Evolutionary conservation across 2,888 invertebrate species (phyloP).

Genomic region (Lasioglossum pauxillum): DNA sequence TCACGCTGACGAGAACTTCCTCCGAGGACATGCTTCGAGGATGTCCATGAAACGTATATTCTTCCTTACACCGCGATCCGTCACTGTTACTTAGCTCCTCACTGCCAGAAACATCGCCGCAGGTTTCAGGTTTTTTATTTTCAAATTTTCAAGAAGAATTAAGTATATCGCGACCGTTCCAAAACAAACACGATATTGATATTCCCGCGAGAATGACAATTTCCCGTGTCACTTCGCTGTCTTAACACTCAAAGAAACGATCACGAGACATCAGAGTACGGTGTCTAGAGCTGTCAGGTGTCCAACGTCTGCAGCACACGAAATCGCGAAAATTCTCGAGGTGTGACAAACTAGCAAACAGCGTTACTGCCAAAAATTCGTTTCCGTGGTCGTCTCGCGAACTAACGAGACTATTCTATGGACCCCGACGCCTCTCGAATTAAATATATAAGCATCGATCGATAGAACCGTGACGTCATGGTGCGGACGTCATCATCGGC

Average conservation of each 20-base stretch:
- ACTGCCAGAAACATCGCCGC: neutral
- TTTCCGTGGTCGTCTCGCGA: neutral
- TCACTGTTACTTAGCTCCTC: neutral
- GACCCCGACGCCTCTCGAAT: neutral
- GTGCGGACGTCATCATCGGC: constrained; percentile 1
- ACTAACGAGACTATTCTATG: neutral
- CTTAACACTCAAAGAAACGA: neutral
- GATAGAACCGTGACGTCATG: constrained; percentile 13
- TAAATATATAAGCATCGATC: constrained; percentile 33
- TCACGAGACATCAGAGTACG: neutral
- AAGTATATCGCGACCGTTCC: neutral
- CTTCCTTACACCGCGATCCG: neutral
- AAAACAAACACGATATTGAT: neutral
- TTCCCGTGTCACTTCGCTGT: neutral
- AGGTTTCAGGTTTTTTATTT: neutral
- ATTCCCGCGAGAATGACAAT: neutral
- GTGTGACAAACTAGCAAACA: neutral
- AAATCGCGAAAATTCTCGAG: neutral
- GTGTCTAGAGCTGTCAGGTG: neutral
- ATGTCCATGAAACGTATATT: neutral
- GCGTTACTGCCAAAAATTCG: constrained; percentile 26
- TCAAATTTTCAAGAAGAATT: too few relatives aligned
- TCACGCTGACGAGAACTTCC: constrained; percentile 41
- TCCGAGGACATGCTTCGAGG: constrained; percentile 57
- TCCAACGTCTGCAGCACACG: neutral